Percentiles rank a stretch among this genome's conserved stretches.
Conservation (phyloP, 2,797 vertebrate genomes). For the Thalassophryne amazonica region DNA sequence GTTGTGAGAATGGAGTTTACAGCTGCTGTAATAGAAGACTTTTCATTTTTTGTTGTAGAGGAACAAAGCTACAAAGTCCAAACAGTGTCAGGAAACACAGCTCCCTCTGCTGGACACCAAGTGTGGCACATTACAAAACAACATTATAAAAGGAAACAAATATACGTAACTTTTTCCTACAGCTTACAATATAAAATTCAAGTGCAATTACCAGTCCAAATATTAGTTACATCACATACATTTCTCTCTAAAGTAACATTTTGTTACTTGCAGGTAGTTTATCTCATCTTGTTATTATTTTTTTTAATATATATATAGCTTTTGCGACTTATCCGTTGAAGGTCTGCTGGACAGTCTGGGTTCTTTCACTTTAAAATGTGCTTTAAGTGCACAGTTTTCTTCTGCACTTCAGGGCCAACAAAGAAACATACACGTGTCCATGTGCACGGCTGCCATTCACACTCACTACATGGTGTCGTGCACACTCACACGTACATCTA, state of each 20-base stretch:
- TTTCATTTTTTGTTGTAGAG: too few species aligned
- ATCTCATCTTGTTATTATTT: conserved; percentile 55
- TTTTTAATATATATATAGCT: conserved; percentile 35
- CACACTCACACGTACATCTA: conserved; percentile 33
- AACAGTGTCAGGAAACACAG: conserved; percentile 26
- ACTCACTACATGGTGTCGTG: conserved; percentile 12
- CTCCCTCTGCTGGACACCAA: conserved; percentile 32
- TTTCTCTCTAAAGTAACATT: conserved; percentile 78
- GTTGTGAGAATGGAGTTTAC: conserved; percentile 1
- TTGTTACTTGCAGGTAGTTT: conserved; percentile 84
- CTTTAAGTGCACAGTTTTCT: conserved; percentile 64
- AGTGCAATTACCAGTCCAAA: conserved; percentile 87
- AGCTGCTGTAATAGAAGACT: conserved; percentile 1
- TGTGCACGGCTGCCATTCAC: conserved; percentile 10
- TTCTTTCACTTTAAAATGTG: conserved; percentile 24
- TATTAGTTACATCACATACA: conserved; percentile 84
- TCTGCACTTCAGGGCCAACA: conserved; percentile 45
- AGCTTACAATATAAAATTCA: conserved; percentile 83
- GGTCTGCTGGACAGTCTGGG: conserved; percentile 24
- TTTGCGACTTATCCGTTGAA: conserved; percentile 32
- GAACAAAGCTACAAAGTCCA: conserved; percentile 17
- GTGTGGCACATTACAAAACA: conserved; percentile 70
- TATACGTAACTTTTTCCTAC: conserved; percentile 66
- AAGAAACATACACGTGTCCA: conserved; percentile 19
- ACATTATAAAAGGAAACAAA: conserved; percentile 65